Evolutionary conservation across 2,113 vertebrate species (phyloP).

Genomic region (Cranoglanis bouderius): DNA sequence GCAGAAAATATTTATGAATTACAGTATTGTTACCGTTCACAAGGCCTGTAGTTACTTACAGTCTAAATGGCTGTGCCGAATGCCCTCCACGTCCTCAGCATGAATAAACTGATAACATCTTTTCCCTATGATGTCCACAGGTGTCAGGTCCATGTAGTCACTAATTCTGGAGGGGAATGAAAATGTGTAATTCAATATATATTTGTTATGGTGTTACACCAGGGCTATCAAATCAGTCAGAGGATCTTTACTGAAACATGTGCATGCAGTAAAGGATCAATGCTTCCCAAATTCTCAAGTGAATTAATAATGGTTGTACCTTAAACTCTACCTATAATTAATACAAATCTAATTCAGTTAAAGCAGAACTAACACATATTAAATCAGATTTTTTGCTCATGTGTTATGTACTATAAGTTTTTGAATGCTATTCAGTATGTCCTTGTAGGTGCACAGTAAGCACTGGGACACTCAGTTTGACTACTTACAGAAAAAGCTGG

Average conservation of each 20-base stretch:
- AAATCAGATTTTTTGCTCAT: background rate
- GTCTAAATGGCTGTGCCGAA: conserved; percentile 94
- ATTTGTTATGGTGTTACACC: background rate
- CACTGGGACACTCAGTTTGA: background rate
- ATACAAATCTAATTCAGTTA: background rate
- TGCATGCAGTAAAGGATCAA: background rate
- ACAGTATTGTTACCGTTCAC: background rate
- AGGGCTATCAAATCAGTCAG: background rate
- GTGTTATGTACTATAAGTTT: background rate
- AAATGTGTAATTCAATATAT: background rate
- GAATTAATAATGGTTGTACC: background rate
- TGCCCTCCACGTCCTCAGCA: conserved; percentile 96
- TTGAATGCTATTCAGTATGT: background rate
- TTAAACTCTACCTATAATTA: background rate
- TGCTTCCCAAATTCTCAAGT: background rate
- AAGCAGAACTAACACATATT: background rate
- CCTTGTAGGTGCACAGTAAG: conserved; percentile 5
- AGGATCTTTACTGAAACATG: background rate
- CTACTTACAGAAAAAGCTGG: background rate
- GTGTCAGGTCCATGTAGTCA: conserved; percentile 97
- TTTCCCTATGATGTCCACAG: conserved; percentile 95
- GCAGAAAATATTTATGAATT: conserved; percentile 2
- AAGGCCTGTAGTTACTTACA: conserved; percentile 80
- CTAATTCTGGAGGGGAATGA: conserved; percentile 82
- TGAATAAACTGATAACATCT: conserved; percentile 98